Evolutionary conservation across 2,113 vertebrate species (phyloP), one percentile per base, ranked within the genome.

Genomic region (Pica pica): DNA sequence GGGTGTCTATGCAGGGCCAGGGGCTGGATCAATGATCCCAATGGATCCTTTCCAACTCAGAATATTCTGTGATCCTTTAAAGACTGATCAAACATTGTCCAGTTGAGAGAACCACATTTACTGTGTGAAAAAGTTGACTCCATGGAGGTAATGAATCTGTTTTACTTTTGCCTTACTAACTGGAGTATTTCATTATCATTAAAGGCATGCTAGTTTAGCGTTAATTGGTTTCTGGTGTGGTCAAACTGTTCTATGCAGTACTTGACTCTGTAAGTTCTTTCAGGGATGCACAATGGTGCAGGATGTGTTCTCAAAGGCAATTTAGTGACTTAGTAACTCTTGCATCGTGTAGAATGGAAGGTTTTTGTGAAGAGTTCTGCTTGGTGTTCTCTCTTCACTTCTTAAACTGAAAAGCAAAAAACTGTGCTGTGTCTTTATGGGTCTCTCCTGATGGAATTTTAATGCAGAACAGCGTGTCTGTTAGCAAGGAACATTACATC

Each of bases 231-330:
- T 83, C 33, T 47, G 20, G 16, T 57, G 44, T 70, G 19, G 57
- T 33, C 46, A 73, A 10, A 55, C 10, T 11, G 10, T 31, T 53
- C 74, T 39, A 1, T 70, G 83, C 31, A 22, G 26, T 35, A 33
- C 30, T 90, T 2, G 1, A 17, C 15, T 17, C 1, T 30, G 2
- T 31, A 53, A 44, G 26, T 35, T 73, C 49, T 79, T 90, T 63
- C 55, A 77, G 69, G 28, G 35, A 33, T 0, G 0, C 30, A 57
- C 7, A 31, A 0, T 20, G 7, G 8, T 46, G 31, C 55, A 21
- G 30, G 76, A 13, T 63, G 21, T 83, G 69, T 88, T 83, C 63
- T n/a, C 28, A 39, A 30, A 39, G 23, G 37, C 63, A 50, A 50
- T 61, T 60, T 7, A 90, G 28, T 65, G 46, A 17, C 4, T 0